These are phyloP conservation scores for Acromyrmex charruanus DNA, from an alignment of 1,140 invertebrate species.

Conservation along the genomic window DNA sequence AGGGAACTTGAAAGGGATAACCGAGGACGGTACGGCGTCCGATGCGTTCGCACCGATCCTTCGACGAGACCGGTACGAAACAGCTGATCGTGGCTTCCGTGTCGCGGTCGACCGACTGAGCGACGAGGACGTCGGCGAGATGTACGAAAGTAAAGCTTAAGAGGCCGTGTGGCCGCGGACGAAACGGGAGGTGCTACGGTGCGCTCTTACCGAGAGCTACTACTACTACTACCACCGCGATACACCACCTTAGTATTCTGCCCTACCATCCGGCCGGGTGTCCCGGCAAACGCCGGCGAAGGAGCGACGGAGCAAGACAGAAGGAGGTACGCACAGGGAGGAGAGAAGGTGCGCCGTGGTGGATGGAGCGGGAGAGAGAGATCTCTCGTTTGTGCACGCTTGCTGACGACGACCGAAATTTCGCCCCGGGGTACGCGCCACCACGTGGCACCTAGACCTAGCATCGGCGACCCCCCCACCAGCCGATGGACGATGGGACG, in stretches of 20 bases:
- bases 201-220: conserved; percentile 78
- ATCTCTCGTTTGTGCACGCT: conserved; percentile 65
- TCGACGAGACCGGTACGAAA: conserved; percentile 70
- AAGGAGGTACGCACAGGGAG: conserved; percentile 38
- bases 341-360: conserved; percentile 36
- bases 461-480: conserved; percentile 63
- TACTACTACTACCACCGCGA: conserved; percentile 71
- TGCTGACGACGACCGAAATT: conserved; percentile 73
- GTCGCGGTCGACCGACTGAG: conserved; percentile 74
- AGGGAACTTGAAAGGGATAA: conserved; percentile 14
- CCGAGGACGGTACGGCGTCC: conserved; percentile 16
- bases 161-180: conserved; percentile 63
- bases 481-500: conserved; percentile 70
- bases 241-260: conserved; percentile 63
- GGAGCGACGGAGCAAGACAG: conserved; percentile 28
- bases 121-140: conserved; percentile 63
- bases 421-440: conserved; percentile 75
- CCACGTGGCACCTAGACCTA: conserved; percentile 74
- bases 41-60: neutral
- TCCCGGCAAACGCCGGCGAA: conserved; percentile 38
- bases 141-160: conserved; percentile 72
- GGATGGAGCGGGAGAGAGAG: conserved; percentile 19
- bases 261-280: conserved; percentile 67
- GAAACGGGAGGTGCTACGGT: conserved; percentile 78
- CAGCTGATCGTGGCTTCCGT: conserved; percentile 67